These are phyloP conservation scores for Bubo bubo DNA, from an alignment of 2,113 vertebrate species.

Conservation along the genomic window DNA sequence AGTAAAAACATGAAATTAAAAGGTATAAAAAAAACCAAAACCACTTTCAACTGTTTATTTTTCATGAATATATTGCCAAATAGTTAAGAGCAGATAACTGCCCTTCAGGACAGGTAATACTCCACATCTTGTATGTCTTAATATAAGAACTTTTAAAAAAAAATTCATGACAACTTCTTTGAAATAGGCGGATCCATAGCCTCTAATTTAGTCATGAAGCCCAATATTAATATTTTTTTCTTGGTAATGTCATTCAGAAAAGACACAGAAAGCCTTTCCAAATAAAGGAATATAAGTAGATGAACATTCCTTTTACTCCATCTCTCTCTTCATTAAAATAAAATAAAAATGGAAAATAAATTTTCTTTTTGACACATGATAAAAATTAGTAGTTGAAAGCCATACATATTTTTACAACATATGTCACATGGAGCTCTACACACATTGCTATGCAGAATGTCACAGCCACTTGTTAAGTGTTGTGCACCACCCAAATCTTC, in stretches of 20 bases:
- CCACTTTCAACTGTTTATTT: not conserved
- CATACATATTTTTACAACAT: not conserved
- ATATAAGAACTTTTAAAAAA: not conserved
- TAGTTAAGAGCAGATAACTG: not conserved
- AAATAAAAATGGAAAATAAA: not conserved
- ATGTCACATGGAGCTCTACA: accelerated
- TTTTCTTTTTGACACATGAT: not conserved
- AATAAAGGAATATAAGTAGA: not conserved
- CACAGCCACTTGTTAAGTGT: not conserved
- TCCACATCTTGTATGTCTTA: not conserved
- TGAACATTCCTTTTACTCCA: not conserved
- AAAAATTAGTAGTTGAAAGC: not conserved
- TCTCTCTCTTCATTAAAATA: not conserved
- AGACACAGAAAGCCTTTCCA: not conserved
- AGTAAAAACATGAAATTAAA: not conserved
- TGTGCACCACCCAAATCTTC: not conserved
- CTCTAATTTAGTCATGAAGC: not conserved
- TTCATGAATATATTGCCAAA: not conserved
- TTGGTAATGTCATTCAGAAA: not conserved
- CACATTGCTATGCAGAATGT: not conserved
- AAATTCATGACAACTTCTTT: not conserved
- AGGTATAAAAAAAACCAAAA: not conserved
- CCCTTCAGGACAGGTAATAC: not conserved
- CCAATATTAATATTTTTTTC: not conserved
- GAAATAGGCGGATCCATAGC: not conserved